Evolutionary conservation across 2,888 invertebrate genomes (phyloP).

Genomic region (Invenusta paracnida): DNA sequence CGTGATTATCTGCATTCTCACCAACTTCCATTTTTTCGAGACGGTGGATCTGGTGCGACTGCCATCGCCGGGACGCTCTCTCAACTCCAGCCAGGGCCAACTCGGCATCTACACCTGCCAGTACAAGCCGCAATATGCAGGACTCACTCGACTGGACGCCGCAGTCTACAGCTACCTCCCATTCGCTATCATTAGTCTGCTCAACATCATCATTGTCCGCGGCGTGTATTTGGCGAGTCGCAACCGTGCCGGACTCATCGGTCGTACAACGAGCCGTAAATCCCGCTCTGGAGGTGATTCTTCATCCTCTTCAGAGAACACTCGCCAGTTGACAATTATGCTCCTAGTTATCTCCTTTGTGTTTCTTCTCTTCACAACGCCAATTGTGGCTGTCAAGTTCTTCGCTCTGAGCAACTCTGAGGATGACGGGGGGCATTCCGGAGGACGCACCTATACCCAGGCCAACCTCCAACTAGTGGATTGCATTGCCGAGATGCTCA

Average conservation of each 20-base stretch:
- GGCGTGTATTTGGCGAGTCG: constrained; percentile 34
- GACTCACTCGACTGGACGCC: constrained; percentile 23
- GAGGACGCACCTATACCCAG: background rate
- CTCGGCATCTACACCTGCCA: background rate
- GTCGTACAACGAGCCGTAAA: background rate
- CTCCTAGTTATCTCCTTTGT: constrained; percentile 39
- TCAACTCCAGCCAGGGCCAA: too few species aligned
- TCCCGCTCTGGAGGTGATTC: background rate
- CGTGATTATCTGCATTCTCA: constrained; percentile 48
- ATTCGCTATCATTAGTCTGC: constrained; percentile 3
- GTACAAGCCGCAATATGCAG: constrained; percentile 28
- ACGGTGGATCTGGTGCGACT: constrained; percentile 46
- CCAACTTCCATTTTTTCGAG: constrained; percentile 55
- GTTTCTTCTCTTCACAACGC: constrained; percentile 40
- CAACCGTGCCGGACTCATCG: background rate
- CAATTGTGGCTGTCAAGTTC: constrained; percentile 41
- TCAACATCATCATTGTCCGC: constrained; percentile 34
- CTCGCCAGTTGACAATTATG: constrained; percentile 43
- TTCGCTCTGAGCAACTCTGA: background rate
- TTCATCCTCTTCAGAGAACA: background rate
- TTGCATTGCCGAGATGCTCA: constrained; percentile 41
- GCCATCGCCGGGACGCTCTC: background rate
- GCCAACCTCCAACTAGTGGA: constrained; percentile 39
- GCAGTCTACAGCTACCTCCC: constrained; percentile 40
- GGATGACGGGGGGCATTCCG: background rate